Evolutionary conservation across 1,140 invertebrate genomes (phyloP), one percentile per base, ranked within the genome.

Genomic region (Heliothis subflexa): DNA sequence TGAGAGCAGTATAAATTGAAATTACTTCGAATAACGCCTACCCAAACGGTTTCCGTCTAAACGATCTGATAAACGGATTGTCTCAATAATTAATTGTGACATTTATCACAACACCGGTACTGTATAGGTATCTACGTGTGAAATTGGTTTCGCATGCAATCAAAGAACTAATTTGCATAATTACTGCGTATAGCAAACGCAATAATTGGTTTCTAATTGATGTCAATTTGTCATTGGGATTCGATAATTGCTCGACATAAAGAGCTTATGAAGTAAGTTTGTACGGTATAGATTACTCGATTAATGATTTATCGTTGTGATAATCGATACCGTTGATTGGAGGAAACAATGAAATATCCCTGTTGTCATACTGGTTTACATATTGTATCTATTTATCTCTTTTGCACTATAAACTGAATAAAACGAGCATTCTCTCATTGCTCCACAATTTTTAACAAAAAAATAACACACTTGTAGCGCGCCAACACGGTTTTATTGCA

Each of bases 131-230:
- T 9, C 12, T 50, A 28, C 62, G 66, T 81, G 80, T 81, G 66
- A 85, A 89, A 89, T 88, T 84, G 83, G 81, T 86, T 85, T 73
- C 83, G 86, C 68, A 18, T 81, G 79, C 80, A 87, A 89, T 87
- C 83, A 84, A 64, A 86, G 79, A 75, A 79, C 81, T 89, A 85
- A 89, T 91, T 88, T 89, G 78, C 88, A 89, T 90, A 87, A 90
- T 89, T 85, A 86, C 85, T 72, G 81, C 72, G 62, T 85, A 80
- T 84, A 85, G 82, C 80, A 83, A 84, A 81, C 18, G 72, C 80
- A 83, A 78, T 91, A 89, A 90, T 90, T 89, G 86, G 85, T 82
- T 84, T 88, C 77, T 85, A 87, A 91, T 89, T 87, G 86, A 74
- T 85, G 83, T 85, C 86, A 84, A 91, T 92, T 90, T 90, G 85